These are phyloP conservation scores for Apoda limacodes DNA, from an alignment of 2,888 invertebrate genomes.

Conservation along the genomic window DNA sequence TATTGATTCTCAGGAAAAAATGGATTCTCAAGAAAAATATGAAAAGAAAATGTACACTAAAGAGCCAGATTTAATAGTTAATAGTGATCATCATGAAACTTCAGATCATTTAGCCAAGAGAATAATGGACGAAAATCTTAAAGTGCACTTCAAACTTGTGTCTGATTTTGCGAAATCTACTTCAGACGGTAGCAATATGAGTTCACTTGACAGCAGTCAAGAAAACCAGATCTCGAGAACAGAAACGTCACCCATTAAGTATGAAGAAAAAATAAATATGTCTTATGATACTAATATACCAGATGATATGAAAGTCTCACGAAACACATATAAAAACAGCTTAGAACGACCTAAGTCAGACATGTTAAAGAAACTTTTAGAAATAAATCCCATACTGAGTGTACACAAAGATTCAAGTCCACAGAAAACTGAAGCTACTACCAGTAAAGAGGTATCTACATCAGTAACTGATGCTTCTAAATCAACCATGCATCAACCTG, in stretches of 20 bases:
- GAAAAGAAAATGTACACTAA: slow-evolving; percentile 27
- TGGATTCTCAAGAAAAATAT: slow-evolving; percentile 31
- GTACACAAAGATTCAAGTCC: slow-evolving; percentile 50
- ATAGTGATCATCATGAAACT: slow-evolving; percentile 44
- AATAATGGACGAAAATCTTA: slow-evolving; percentile 62
- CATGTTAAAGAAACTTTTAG: slow-evolving; percentile 68
- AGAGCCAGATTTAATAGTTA: slow-evolving; percentile 37
- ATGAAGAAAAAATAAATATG: slow-evolving; percentile 55
- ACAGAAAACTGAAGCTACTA: slow-evolving; percentile 38
- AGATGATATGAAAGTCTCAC: slow-evolving; percentile 73
- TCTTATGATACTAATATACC: slow-evolving; percentile 71
- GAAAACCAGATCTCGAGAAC: slow-evolving; percentile 34
- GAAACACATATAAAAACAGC: slow-evolving; percentile 70
- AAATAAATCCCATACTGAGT: slow-evolving; percentile 62
- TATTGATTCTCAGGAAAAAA: slow-evolving; percentile 51
- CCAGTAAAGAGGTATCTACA: slow-evolving; percentile 36
- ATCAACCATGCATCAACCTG: slow-evolving; percentile 58
- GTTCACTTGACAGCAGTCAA: slow-evolving; percentile 50
- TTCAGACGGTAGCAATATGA: slow-evolving; percentile 55
- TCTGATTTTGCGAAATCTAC: slow-evolving; percentile 62
- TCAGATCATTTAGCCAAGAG: slow-evolving; percentile 57
- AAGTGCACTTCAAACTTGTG: slow-evolving; percentile 59
- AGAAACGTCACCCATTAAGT: slow-evolving; percentile 38
- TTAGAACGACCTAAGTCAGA: slow-evolving; percentile 74
- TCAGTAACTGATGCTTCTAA: slow-evolving; percentile 52